Percentiles rank a stretch among this genome's conserved stretches.
Evolutionary conservation across 2,797 vertebrate species (phyloP).

Genomic region (Alectoris magna): DNA sequence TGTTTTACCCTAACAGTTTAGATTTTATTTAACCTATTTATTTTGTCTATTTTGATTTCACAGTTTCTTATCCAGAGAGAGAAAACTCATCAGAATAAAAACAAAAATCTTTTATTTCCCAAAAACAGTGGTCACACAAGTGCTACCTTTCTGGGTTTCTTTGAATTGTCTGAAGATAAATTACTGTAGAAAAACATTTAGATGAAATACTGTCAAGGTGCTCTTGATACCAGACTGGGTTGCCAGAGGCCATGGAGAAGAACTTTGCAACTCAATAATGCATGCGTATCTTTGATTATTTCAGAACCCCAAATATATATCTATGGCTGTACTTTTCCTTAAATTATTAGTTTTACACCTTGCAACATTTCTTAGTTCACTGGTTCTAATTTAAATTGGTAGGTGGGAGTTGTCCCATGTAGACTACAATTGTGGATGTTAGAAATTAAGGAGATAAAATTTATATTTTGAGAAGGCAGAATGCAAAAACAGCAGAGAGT

Average conservation of each 20-base stretch:
- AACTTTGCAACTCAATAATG: background rate
- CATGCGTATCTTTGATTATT: background rate
- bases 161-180: slow-evolving; percentile 44
- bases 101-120: background rate
- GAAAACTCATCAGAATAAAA: slow-evolving; percentile 31
- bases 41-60: slow-evolving; percentile 43
- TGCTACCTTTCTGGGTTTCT: slow-evolving; percentile 10
- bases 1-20: background rate
- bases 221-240: background rate
- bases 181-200: background rate
- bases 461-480: background rate
- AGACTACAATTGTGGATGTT: background rate
- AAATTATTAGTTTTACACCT: background rate
- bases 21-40: background rate
- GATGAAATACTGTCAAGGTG: background rate
- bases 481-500: background rate
- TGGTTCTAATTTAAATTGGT: background rate
- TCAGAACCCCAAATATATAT: background rate
- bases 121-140: background rate
- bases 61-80: background rate
- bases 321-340: background rate
- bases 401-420: background rate
- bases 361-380: background rate
- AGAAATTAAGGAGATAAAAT: background rate
- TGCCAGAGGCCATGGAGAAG: background rate